A percentile compares a stretch with the other conserved stretches of the same genome.
These are phyloP conservation scores for Camponotus pennsylvanicus DNA, from an alignment of 1,140 invertebrate genomes.

Conservation along the genomic window DNA sequence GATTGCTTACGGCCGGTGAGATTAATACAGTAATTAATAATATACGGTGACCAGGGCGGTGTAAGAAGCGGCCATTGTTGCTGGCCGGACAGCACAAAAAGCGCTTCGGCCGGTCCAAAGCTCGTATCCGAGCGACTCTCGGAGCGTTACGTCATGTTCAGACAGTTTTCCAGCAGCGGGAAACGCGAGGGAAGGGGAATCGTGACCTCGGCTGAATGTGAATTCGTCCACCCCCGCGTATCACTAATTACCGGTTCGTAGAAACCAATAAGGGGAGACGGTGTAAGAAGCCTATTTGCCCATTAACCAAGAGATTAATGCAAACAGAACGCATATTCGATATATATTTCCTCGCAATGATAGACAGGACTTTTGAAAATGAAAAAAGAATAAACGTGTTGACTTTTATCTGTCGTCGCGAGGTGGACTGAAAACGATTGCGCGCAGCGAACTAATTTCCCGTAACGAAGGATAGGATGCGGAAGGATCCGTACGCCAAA, in stretches of 20 bases:
- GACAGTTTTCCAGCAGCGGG: conserved; percentile 81
- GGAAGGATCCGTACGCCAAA: conserved; percentile 56
- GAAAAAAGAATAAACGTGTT: conserved; percentile 37
- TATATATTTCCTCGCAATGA: neutral
- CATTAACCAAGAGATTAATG: conserved; percentile 49
- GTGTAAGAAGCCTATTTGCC: conserved; percentile 17
- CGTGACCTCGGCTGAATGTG: conserved; percentile 81
- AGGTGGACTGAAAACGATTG: conserved; percentile 16
- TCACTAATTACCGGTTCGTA: conserved; percentile 70
- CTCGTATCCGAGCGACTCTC: conserved; percentile 77
- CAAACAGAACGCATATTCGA: conserved; percentile 16
- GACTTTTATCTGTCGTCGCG: neutral
- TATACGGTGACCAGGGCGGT: conserved; percentile 82
- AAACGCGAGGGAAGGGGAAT: conserved; percentile 47
- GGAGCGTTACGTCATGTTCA: conserved; percentile 85
- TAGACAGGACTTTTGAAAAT: neutral
- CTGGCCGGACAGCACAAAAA: conserved; percentile 83
- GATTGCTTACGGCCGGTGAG: conserved; percentile 82
- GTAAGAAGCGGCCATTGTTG: conserved; percentile 83
- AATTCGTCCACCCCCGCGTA: conserved; percentile 71
- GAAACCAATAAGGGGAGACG: conserved; percentile 31
- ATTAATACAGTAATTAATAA: conserved; percentile 87
- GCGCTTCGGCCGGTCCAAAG: conserved; percentile 64
- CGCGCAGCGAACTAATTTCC: conserved; percentile 42
- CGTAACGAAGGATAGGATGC: conserved; percentile 58